Evolutionary conservation across 2,113 vertebrate genomes (phyloP).

Genomic region (Catagonus wagneri): DNA sequence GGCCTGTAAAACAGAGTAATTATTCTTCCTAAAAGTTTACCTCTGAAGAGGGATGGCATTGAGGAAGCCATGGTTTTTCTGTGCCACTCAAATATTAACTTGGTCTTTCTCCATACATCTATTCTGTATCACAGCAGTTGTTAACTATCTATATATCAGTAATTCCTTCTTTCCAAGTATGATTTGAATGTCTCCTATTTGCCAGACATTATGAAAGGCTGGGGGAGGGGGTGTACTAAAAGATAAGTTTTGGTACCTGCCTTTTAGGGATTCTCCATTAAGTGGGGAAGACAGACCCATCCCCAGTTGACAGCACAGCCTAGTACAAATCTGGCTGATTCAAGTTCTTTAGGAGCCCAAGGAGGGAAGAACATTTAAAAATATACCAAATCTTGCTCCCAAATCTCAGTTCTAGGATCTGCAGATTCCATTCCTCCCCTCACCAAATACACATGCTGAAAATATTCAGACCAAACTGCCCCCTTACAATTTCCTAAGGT

Average conservation of each 20-base stretch:
- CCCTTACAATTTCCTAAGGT: not conserved
- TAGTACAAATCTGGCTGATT: not conserved
- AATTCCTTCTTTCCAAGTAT: not conserved
- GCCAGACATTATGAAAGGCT: not conserved
- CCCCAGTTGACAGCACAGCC: not conserved
- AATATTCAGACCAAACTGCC: not conserved
- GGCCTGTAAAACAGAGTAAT: not conserved
- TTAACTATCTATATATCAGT: not conserved
- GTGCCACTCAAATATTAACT: not conserved
- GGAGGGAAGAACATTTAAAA: not conserved
- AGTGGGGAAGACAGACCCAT: not conserved
- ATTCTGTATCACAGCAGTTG: not conserved
- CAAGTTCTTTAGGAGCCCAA: not conserved
- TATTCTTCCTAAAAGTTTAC: not conserved
- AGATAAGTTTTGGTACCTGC: not conserved
- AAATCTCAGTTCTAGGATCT: not conserved
- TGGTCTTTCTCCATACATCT: not conserved
- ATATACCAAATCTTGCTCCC: not conserved
- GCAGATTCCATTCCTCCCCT: not conserved
- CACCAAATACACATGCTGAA: not conserved
- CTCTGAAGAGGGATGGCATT: not conserved
- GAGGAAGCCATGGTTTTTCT: not conserved
- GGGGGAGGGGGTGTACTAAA: not conserved
- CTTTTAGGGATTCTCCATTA: constrained; percentile 18
- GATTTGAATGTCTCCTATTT: not conserved